Conservation (phyloP, 2,888 invertebrate species). For the Lepidonotus clava region DNA sequence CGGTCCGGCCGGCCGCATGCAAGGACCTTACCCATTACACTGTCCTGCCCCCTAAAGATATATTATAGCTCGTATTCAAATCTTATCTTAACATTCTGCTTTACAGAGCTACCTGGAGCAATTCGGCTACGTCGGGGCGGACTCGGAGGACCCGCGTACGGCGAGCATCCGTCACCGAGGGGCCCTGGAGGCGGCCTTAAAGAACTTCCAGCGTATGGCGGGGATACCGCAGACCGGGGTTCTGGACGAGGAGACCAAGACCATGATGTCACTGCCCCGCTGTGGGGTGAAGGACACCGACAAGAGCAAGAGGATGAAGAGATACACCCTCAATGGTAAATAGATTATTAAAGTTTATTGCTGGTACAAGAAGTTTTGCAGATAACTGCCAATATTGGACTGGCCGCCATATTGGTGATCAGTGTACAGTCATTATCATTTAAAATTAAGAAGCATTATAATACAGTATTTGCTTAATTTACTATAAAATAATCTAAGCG, state of each 20-base stretch:
- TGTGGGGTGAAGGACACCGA: conserved; percentile 38
- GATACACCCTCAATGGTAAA: not conserved
- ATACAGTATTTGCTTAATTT: too few species aligned
- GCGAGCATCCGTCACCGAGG: not conserved
- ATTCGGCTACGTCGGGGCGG: not conserved
- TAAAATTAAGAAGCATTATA: not conserved
- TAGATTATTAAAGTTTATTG: too few species aligned
- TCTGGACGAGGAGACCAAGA: not conserved
- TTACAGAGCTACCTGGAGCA: conserved; percentile 26
- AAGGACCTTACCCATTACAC: too few species aligned
- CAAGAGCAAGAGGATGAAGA: conserved; percentile 9
- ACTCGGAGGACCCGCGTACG: conserved; percentile 6
- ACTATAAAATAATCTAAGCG: too few species aligned
- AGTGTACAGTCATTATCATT: not conserved
- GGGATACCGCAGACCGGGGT: conserved; percentile 23
- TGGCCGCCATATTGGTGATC: too few species aligned
- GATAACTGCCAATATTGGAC: too few species aligned
- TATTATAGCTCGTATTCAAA: not conserved
- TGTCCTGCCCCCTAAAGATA: not conserved
- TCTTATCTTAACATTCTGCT: not conserved
- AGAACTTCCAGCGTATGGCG: conserved; percentile 27
- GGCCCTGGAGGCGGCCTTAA: not conserved
- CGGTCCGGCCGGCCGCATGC: too few species aligned
- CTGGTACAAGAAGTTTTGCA: too few species aligned
- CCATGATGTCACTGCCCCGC: conserved; percentile 7